Evolutionary conservation across 2,797 vertebrate species (phyloP), one percentile per base, ranked within the genome.

Genomic region (Trachops cirrhosus): DNA sequence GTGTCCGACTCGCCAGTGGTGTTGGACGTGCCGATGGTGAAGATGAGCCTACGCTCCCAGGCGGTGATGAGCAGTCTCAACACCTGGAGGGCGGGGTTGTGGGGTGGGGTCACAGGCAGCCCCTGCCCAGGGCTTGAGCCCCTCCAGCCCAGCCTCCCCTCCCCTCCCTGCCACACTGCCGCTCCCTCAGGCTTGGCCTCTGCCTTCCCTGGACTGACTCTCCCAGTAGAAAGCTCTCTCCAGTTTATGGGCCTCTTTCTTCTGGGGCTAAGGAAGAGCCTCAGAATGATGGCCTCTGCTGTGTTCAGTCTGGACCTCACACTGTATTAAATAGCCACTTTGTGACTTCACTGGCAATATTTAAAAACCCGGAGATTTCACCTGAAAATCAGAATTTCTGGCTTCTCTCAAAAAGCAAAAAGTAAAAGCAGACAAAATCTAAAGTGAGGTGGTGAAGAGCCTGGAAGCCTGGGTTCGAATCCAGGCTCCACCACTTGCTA

Each of bases 11-110:
- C 99, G 1, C 99, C 99, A 0, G 99, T 99, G 93, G 99, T 99
- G 98, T 99, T 99, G 98, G 99, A 99, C 3, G 99, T 99, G 96
- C 99, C 99, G 1, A 99, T 99, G 97, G 99, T 99, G 98, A 99
- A 99, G 98, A 99, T 99, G 95, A 99, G 99, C 50, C 99, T 99
- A 4, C 99, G 98, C 95, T 99, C 99, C 99, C 99, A 99, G 54
- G 99, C 99, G 92, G 98, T 99, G 75, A 99, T 99, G 95, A 99
- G 98, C 93, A 99, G 98, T 97, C 99, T 99, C 97, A 99, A 98
- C 89, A 99, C 99, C 99, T 99, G 97, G 10, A 41, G 18, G 59
- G 16, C 5, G 6, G 41, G 41, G 21, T 1, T 1, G 1, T 0
- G 3, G 14, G 50, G 18, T 8, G 18, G 29, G 39, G 59, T 82